Conservation (phyloP, 2,888 invertebrate genomes). For the Temnothorax rugatulus region DNA sequence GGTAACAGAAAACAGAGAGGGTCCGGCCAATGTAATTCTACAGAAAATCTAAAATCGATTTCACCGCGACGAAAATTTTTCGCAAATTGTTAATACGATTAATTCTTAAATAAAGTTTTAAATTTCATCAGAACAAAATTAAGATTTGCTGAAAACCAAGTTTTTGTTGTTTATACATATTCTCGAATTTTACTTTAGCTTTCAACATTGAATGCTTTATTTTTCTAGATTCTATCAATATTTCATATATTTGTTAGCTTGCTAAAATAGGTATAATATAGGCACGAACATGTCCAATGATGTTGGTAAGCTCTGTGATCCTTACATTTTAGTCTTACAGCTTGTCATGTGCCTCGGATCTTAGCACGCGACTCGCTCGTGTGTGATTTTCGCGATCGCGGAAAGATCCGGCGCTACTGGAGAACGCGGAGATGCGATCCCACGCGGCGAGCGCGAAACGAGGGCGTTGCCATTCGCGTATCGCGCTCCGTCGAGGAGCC, state of each 20-base stretch:
- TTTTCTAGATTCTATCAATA: not conserved
- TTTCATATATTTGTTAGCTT: not conserved
- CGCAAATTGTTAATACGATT: not conserved
- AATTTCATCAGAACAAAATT: not conserved
- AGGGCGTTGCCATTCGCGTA: constrained; percentile 48
- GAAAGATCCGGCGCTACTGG: constrained; percentile 29
- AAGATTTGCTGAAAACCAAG: not conserved
- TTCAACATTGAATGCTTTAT: not conserved
- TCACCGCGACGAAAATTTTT: not conserved
- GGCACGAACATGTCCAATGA: not conserved
- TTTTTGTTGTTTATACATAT: not conserved
- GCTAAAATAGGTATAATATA: not conserved
- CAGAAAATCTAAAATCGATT: not conserved
- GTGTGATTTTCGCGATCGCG: constrained; percentile 34
- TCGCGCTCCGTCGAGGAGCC: constrained; percentile 22
- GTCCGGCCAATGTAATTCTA: not conserved
- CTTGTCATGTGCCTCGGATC: not conserved
- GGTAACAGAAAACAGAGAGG: not conserved
- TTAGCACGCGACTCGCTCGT: constrained; percentile 45
- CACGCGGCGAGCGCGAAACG: constrained; percentile 41
- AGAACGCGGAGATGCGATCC: constrained; percentile 23
- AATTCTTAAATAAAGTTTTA: not conserved
- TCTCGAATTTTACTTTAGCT: not conserved
- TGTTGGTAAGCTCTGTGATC: not conserved
- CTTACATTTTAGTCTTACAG: not conserved